phyloP scores from a whole-genome alignment of 2,113 vertebrate genomes.

The Beaufortia kweichowensis region DNA sequence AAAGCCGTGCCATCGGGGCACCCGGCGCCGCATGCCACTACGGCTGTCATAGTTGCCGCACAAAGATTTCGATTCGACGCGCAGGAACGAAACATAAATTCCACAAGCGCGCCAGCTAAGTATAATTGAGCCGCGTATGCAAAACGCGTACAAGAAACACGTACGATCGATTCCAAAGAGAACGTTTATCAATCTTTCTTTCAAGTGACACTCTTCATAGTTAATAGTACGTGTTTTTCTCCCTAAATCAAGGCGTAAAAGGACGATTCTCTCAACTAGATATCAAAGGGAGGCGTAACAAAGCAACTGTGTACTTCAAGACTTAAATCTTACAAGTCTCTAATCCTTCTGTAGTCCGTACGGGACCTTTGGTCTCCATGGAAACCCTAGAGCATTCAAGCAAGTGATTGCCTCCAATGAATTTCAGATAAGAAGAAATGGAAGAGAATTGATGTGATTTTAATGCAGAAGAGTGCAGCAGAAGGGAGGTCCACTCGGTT shows the following conservation, averaged over 20 bases:
- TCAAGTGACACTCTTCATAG: slow-evolving; percentile 67
- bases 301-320: slow-evolving; percentile 92
- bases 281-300: slow-evolving; percentile 83
- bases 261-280: slow-evolving; percentile 72
- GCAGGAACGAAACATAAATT: slow-evolving; percentile 66
- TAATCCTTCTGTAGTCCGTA: slow-evolving; percentile 97
- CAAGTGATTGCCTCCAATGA: slow-evolving; percentile 99
- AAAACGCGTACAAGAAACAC: slow-evolving; percentile 50
- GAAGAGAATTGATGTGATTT: slow-evolving; percentile 99
- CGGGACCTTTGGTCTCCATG: slow-evolving; percentile 98
- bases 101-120: slow-evolving; percentile 52
- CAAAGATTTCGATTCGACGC: slow-evolving; percentile 64
- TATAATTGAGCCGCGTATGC: slow-evolving; percentile 64
- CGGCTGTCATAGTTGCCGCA: slow-evolving; percentile 66
- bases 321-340: slow-evolving; percentile 99
- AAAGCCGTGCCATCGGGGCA: slow-evolving; percentile 67
- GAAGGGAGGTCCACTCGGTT: slow-evolving; percentile 99
- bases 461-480: slow-evolving; percentile 99
- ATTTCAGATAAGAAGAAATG: slow-evolving; percentile 99
- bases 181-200: slow-evolving; percentile 69
- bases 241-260: slow-evolving; percentile 74
- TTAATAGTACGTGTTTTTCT: slow-evolving; percentile 70
- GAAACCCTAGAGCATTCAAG: slow-evolving; percentile 97
- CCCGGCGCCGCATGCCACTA: slow-evolving; percentile 62
- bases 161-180: neutral